These are phyloP conservation scores for Atta colombica DNA, from an alignment of 1,140 invertebrate species.

Conservation along the genomic window DNA sequence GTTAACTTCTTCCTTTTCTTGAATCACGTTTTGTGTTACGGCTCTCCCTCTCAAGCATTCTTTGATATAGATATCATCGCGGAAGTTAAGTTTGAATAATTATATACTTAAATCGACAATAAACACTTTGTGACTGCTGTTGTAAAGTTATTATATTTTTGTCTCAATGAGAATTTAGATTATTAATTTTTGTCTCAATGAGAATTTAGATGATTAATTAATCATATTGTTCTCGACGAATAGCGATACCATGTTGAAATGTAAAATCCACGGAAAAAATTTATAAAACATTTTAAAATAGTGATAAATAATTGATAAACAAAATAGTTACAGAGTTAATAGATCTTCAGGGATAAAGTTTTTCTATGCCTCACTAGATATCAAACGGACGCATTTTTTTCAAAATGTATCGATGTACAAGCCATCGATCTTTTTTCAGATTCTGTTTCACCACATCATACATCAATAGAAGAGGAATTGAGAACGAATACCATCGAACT, in stretches of 20 bases:
- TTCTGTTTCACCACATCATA: slow-evolving; percentile 45
- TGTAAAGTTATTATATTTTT: not conserved
- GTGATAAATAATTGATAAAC: slow-evolving; percentile 3
- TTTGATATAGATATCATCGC: slow-evolving; percentile 1
- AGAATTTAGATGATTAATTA: too few species aligned
- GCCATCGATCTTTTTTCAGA: slow-evolving; percentile 61
- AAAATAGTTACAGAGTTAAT: slow-evolving; percentile 5
- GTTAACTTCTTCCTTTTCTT: slow-evolving; percentile 71
- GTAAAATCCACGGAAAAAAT: not conserved
- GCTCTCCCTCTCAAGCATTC: not conserved
- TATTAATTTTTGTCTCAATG: not conserved
- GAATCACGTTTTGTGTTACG: slow-evolving; percentile 71
- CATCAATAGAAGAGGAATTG: slow-evolving; percentile 67
- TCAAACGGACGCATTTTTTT: slow-evolving; percentile 67
- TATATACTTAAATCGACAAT: not conserved
- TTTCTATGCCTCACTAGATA: not conserved
- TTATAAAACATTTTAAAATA: not conserved
- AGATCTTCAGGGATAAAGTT: slow-evolving; percentile 31
- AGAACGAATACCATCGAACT: slow-evolving; percentile 44
- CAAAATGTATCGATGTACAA: slow-evolving; percentile 57
- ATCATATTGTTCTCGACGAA: not conserved
- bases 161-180: not conserved
- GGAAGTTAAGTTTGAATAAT: not conserved
- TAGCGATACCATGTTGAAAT: not conserved
- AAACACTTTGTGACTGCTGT: not conserved